Base-by-base conservation (phyloP, 2,888 invertebrate genomes). In the Baronia brevicornis region DNA sequence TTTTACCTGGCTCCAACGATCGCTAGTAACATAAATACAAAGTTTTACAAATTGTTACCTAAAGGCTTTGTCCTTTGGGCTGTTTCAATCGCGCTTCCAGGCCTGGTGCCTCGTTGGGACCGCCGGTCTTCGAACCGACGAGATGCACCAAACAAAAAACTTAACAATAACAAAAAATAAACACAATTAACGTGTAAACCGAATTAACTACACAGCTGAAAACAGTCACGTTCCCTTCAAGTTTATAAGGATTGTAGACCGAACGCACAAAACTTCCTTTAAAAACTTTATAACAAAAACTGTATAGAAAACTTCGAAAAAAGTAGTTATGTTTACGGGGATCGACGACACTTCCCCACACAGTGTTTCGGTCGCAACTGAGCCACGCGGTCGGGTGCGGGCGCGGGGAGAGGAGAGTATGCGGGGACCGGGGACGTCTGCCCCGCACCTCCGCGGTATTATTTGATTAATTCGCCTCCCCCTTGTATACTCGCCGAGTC, bases 401-500 rank as follows among this genome's bases (percentile, higher is more conserved):
- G 57, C 55, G 48, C 54, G 46, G 62, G 53, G 56, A 54, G 42
- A 57, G 53, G 44, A 51, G 51, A 51, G 51, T 48, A 43, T 33
- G 46, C 38, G 37, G 44, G 43, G 41, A 35, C 22, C 38, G 39
- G 59, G 47, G 56, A 57, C 51, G 46, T 62, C 51, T 44, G 28
- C 46, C 53, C 48, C 53, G 57, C 68, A 55, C 75, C 79, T 61
- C 75, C 68, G 74, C 74, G 68, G 79, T 79, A 82, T 84, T 84
- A 84, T 84, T 84, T 84, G 84, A 84, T 84, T 84, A 84, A 84
- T 84, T 84, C 77, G 79, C 80, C 80, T 79, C 82, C 84, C 74
- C 82, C 80, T 80, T 77, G 80, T 79, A 80, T 74, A 77, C 73
- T 74, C 75, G 71, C 65, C 63, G 70, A 79, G 73, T 78, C 84